Percentiles rank a stretch among this genome's conserved stretches.
Evolutionary conservation across 1,140 invertebrate genomes (phyloP).

Genomic region (Megathymus violae): DNA sequence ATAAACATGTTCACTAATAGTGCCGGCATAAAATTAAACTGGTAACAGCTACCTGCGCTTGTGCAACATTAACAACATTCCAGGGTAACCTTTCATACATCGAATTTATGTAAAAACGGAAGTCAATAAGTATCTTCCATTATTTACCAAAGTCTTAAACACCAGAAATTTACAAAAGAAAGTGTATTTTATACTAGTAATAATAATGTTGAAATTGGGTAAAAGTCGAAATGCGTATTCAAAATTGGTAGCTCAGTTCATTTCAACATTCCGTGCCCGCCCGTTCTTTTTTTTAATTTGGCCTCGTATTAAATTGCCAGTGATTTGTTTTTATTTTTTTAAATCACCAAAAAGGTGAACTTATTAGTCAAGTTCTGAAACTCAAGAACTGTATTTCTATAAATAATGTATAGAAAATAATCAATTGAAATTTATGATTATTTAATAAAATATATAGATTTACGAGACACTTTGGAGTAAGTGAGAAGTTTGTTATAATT

Average conservation of each 20-base stretch:
- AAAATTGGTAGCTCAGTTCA: conserved; percentile 74
- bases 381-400: no score
- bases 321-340: conserved; percentile 66
- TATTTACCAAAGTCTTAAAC: conserved; percentile 37
- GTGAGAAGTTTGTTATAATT: no score
- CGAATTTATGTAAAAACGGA: conserved; percentile 70
- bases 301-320: conserved; percentile 73
- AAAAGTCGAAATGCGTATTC: conserved; percentile 60
- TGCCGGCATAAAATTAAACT: background rate
- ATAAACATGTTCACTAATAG: conserved; percentile 19
- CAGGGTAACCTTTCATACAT: conserved; percentile 21
- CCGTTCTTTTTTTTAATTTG: conserved; percentile 72
- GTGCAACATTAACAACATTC: conserved; percentile 42
- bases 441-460: no score
- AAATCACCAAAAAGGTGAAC: conserved; percentile 46
- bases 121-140: conserved; percentile 53
- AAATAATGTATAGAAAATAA: no score
- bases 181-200: conserved; percentile 50
- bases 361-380: conserved; percentile 38
- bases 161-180: conserved; percentile 42
- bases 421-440: no score
- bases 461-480: no score
- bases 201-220: conserved; percentile 54
- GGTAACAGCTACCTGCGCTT: conserved; percentile 3
- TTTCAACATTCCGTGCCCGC: conserved; percentile 71